phyloP scores from a whole-genome alignment of 2,888 invertebrate genomes.

The Cylindroiulus punctatus region DNA sequence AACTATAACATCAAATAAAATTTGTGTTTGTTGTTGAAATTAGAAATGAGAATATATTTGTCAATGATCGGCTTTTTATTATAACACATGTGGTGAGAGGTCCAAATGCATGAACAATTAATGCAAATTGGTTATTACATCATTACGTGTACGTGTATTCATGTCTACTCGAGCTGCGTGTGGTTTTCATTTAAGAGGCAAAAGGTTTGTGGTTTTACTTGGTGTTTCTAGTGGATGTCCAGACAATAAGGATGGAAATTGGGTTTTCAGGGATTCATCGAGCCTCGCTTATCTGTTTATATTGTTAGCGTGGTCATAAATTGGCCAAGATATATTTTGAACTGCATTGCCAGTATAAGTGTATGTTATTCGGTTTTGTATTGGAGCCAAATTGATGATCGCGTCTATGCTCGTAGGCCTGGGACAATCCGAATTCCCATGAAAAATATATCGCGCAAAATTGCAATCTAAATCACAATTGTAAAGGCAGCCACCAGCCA shows the following conservation, averaged over 20 bases:
- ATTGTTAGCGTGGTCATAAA: neutral
- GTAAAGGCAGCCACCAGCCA: neutral
- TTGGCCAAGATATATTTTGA: neutral
- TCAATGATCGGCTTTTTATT: too few relatives aligned
- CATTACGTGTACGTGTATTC: too few relatives aligned
- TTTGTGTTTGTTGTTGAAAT: too few relatives aligned
- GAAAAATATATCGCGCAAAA: neutral
- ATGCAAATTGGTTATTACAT: too few relatives aligned
- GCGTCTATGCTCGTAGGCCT: neutral
- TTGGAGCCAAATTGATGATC: neutral
- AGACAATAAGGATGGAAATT: neutral
- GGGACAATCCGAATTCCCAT: neutral
- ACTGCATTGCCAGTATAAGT: neutral
- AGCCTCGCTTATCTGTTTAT: neutral
- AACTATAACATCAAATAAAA: too few relatives aligned
- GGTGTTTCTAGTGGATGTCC: neutral
- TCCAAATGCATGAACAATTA: too few relatives aligned
- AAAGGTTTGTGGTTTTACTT: too few relatives aligned
- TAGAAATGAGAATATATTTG: too few relatives aligned
- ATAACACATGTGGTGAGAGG: too few relatives aligned
- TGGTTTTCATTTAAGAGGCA: too few relatives aligned
- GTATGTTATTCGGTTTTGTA: neutral
- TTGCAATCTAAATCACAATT: neutral
- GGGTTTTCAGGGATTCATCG: neutral
- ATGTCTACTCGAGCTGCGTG: too few relatives aligned